These are phyloP conservation scores for Drosophila truncata DNA, from an alignment of 1,140 invertebrate species.

Conservation along the genomic window DNA sequence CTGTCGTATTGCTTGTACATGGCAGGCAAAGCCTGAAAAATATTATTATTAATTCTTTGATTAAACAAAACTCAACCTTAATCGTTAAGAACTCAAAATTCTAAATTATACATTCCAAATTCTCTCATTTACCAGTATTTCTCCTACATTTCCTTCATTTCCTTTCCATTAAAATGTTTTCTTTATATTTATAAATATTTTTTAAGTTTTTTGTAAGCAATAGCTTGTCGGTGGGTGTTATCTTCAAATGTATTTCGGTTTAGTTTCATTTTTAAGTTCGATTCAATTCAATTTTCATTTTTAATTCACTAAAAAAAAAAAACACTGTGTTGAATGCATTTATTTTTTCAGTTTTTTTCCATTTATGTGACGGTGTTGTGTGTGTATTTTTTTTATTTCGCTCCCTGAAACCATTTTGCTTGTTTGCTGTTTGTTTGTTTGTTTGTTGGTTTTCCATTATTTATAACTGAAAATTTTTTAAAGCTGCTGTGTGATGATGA, in stretches of 20 bases:
- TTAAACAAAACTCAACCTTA: slow-evolving; percentile 7
- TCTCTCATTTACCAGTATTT: background rate
- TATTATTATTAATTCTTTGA: background rate
- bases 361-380: slow-evolving; percentile 10
- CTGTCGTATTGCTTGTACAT: background rate
- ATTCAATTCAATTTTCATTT: slow-evolving; percentile 7
- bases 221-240: slow-evolving; percentile 3
- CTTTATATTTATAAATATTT: background rate
- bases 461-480: slow-evolving; percentile 39
- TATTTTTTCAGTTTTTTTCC: slow-evolving; percentile 6
- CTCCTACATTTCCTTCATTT: background rate
- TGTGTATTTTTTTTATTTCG: slow-evolving; percentile 7
- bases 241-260: background rate
- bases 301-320: slow-evolving; percentile 12
- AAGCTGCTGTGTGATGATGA: slow-evolving; percentile 7
- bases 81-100: slow-evolving; percentile 8
- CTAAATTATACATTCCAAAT: background rate
- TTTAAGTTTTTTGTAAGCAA: background rate
- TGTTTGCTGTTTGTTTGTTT: slow-evolving; percentile 35
- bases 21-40: background rate
- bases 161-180: background rate
- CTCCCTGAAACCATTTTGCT: slow-evolving; percentile 15
- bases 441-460: slow-evolving; percentile 60
- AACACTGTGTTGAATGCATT: slow-evolving; percentile 14
- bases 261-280: background rate